These are phyloP conservation scores for Lateolabrax maculatus DNA, from an alignment of 2,797 vertebrate genomes.

Conservation along the genomic window DNA sequence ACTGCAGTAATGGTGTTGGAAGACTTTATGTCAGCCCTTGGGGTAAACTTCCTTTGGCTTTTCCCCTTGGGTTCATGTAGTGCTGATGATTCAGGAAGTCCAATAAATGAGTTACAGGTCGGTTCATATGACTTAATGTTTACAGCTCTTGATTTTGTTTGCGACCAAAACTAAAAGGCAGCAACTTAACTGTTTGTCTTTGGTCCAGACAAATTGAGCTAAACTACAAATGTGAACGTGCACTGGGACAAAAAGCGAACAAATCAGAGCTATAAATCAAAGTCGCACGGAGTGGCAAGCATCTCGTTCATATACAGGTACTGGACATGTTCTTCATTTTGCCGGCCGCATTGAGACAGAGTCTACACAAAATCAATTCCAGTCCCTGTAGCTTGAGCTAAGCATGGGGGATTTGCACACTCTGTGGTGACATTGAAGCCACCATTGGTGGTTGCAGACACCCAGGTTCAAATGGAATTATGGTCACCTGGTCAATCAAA, in stretches of 20 bases:
- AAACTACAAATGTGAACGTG: not conserved
- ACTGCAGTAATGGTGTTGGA: no score
- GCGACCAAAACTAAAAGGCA: not conserved
- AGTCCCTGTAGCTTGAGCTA: not conserved
- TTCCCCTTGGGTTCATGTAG: not conserved
- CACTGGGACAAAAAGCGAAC: not conserved
- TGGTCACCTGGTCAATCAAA: not conserved
- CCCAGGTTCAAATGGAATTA: not conserved
- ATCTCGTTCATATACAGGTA: not conserved
- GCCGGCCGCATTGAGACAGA: not conserved
- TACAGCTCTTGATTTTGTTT: not conserved
- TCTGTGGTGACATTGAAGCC: not conserved
- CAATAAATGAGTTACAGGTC: not conserved
- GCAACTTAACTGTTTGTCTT: no score
- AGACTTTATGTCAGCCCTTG: not conserved
- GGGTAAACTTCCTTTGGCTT: not conserved
- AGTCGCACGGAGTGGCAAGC: not conserved
- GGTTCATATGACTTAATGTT: not conserved
- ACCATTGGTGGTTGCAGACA: not conserved
- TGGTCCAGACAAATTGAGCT: not conserved
- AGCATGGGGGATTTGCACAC: not conserved
- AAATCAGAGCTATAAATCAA: not conserved
- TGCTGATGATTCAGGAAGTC: not conserved
- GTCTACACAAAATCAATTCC: not conserved
- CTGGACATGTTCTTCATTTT: not conserved